A percentile compares a stretch with the other conserved stretches of the same genome.
Conservation (phyloP, 1,140 invertebrate genomes). For the Calycopis cecrops region DNA sequence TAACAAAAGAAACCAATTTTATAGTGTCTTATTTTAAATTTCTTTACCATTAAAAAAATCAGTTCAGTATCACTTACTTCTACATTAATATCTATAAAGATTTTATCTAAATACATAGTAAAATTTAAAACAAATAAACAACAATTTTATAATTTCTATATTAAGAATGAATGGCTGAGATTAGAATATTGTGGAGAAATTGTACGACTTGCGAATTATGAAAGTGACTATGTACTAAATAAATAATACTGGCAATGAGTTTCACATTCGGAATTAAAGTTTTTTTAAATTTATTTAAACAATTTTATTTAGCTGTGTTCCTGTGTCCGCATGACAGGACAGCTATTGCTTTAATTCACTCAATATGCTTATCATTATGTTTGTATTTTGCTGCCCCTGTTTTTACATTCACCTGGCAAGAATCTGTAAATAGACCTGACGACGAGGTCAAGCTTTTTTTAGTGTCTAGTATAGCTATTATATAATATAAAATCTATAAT, state of each 20-base stretch:
- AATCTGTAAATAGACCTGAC: no score
- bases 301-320: no score
- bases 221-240: background rate
- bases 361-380: no score
- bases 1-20: conserved; percentile 6
- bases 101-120: background rate
- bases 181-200: background rate
- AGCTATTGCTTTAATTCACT: no score
- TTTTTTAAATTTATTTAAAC: no score
- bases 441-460: no score
- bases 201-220: background rate
- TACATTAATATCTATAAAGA: conserved; percentile 3
- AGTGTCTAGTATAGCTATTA: no score
- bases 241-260: conserved; percentile 5
- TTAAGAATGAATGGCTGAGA: background rate
- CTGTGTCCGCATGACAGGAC: no score
- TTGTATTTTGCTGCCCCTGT: no score
- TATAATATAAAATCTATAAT: no score
- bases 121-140: background rate
- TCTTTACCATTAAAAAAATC: background rate
- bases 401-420: no score
- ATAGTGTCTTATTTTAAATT: background rate
- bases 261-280: background rate
- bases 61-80: conserved; percentile 4
- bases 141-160: background rate